Evolutionary conservation across 2,113 vertebrate species (phyloP).

Genomic region (Uropsilus gracilis): DNA sequence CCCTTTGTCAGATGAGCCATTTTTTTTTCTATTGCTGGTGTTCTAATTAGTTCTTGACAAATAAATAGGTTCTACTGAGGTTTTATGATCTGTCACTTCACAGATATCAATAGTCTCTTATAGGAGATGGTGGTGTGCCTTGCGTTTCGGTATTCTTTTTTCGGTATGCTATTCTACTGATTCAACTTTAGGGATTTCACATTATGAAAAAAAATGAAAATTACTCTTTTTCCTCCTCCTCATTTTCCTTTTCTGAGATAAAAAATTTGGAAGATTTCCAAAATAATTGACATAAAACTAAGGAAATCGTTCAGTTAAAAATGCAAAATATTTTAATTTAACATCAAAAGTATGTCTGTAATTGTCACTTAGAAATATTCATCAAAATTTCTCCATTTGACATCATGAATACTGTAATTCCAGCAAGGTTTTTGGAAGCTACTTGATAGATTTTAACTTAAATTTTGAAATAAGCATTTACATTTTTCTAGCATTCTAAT

Average conservation of each 20-base stretch:
- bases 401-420: not conserved
- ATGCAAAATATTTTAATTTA: not conserved
- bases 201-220: not conserved
- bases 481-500: not conserved
- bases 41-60: not conserved
- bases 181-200: not conserved
- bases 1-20: not conserved
- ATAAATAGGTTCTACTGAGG: not conserved
- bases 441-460: not conserved
- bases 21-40: not conserved
- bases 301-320: not conserved
- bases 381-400: not conserved
- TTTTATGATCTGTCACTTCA: not conserved
- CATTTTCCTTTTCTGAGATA: not conserved
- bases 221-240: not conserved
- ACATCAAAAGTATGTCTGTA: not conserved
- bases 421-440: not conserved
- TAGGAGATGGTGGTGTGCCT: not conserved
- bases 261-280: not conserved
- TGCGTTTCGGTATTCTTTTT: not conserved
- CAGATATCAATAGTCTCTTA: not conserved
- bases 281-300: not conserved
- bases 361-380: not conserved
- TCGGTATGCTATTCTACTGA: not conserved
- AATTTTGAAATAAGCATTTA: not conserved